Evolutionary conservation across 2,113 vertebrate species (phyloP).

Genomic region (Himantopus leucocephalus): DNA sequence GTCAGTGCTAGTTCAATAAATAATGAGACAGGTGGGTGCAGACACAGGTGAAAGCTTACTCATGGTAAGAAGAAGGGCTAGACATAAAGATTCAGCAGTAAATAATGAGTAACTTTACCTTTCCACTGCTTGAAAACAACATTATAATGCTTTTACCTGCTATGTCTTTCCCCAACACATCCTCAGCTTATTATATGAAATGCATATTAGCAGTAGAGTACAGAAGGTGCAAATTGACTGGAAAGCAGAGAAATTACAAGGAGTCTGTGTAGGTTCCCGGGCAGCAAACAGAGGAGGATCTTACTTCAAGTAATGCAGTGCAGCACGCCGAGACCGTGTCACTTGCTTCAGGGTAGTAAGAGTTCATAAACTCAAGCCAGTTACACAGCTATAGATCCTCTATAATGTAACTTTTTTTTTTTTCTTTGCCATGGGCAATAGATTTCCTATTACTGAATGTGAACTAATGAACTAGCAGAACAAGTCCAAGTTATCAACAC

Average conservation of each 20-base stretch:
- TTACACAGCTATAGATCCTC: background rate
- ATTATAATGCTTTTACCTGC: background rate
- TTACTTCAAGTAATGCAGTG: background rate
- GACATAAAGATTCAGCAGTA: background rate
- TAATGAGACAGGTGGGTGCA: background rate
- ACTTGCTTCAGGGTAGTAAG: background rate
- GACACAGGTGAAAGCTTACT: background rate
- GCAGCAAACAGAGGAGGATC: background rate
- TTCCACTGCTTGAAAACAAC: background rate
- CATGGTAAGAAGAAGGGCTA: background rate
- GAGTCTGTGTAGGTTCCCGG: background rate
- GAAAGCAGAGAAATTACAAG: background rate
- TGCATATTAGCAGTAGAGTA: background rate
- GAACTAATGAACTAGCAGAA: slow-evolving; percentile 9
- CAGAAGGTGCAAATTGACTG: background rate
- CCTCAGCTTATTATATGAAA: background rate
- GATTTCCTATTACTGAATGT: slow-evolving; percentile 16
- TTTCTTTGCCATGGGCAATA: slow-evolving; percentile 13
- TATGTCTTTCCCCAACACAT: background rate
- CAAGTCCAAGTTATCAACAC: background rate
- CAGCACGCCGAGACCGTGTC: background rate
- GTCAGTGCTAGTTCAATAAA: background rate
- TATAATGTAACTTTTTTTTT: background rate
- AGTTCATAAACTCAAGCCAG: slow-evolving; percentile 15
- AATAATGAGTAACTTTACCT: background rate